Base-by-base conservation (phyloP, 2,113 vertebrate genomes). In the Phocoena phocoena region DNA sequence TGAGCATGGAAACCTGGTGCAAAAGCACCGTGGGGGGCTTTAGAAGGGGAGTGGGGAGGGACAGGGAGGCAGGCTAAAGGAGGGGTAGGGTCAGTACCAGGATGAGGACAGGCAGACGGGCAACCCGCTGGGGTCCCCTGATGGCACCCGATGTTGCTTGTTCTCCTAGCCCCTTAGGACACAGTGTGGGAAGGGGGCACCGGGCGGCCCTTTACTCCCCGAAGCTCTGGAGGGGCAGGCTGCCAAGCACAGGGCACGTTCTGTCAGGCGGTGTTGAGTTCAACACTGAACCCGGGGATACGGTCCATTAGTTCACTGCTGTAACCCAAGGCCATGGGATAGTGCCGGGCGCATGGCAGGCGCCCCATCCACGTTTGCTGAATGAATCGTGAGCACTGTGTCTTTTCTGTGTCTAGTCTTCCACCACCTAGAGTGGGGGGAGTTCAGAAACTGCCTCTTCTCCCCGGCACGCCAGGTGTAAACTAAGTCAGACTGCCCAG, bases 1-100 rank as follows among this genome's bases (percentile, higher is more conserved):
- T 60, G 50, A 31, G 10, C 23, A 17, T 4, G 14, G 38, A 31
- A 28, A 26, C 50, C 12, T 5, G 0, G 8, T 8, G 11, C 83
- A 21, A 2, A 36, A 41, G 31, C 47, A n/a, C 6, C 4, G 0
- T 26, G 28, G 33, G 36, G 44, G 9, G 1, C 25, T 70, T 60
- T 9, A 31, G 38, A 23, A 70, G 38, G 71, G 6, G 47, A 14
- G n/a, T 25, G 23, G n/a, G 8, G 18, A 20, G 18, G 18, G 55
- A 55, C 55, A 25, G 9, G 4, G 31, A 28, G 23, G 63, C 33
- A 12, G 3, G 17, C 18, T 18, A 26, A 58, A 20, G 53, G 20
- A 25, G 58, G 13, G 28, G 12, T n/a, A 0, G 8, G 50, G 50
- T 53, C 50, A 5, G 50, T 53, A 53, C 50, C 17, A 53, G 53